These are phyloP conservation scores for Puffinus mauretanicus DNA, from an alignment of 2,113 vertebrate genomes.

Conservation along the genomic window DNA sequence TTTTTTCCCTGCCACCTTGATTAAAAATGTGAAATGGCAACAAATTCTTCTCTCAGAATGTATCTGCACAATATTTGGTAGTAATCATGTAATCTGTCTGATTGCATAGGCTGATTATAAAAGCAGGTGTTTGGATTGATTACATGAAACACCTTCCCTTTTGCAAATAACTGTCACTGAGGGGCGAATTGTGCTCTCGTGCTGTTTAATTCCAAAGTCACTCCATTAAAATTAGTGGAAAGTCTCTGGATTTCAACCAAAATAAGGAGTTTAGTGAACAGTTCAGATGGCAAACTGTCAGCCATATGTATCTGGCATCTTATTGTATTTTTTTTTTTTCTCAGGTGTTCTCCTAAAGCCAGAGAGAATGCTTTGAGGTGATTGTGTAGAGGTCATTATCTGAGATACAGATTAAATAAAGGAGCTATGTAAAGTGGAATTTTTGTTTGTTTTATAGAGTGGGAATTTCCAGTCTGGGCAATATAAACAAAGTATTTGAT, in stretches of 20 bases:
- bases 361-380: not conserved
- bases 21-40: constrained; percentile 19
- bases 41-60: not conserved
- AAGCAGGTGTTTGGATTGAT: constrained; percentile 23
- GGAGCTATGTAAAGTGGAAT: not conserved
- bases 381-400: not conserved
- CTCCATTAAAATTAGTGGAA: constrained; percentile 6
- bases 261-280: not conserved
- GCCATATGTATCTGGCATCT: not conserved
- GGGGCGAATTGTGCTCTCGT: not conserved
- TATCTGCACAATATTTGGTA: not conserved
- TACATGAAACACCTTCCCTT: constrained; percentile 9
- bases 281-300: not conserved
- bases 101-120: constrained; percentile 39
- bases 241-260: not conserved
- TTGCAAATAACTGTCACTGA: constrained; percentile 37
- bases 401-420: not conserved
- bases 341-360: not conserved
- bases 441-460: not conserved
- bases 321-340: not conserved
- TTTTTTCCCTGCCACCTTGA: not conserved
- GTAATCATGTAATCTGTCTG: constrained; percentile 29
- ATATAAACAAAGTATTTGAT: not conserved
- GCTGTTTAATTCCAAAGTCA: constrained; percentile 5
- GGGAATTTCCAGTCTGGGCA: not conserved